Evolutionary conservation across 1,140 invertebrate genomes (phyloP), one percentile per base, ranked within the genome.

Genomic region (Drosophila fuyamai): DNA sequence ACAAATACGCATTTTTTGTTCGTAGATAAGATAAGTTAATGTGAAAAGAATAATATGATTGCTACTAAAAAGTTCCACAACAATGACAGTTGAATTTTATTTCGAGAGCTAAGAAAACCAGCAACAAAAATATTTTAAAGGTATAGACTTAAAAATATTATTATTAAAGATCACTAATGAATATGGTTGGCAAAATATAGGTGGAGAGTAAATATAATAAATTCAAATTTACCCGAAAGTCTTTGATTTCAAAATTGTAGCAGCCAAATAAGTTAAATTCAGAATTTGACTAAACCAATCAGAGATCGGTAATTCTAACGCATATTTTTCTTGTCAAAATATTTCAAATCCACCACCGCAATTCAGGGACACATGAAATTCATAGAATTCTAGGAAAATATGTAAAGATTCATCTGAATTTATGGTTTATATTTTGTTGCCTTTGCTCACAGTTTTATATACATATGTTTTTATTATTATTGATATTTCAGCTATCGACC

Each of bases 1-100:
- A 79, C 77, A 86, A 88, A 79, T 79, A 72, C 75, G 83, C 82
- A 88, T 81, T 88, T 88, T 82, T 78, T 81, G 63, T 79, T 85
- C 76, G 77, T 66, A 56, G 67, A 62, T 59, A 68, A 58, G 40
- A 50, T 51, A 53, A 32, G 46, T 59, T 60, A 68, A 18, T 76
- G 62, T 62, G 35, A 63, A 74, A 78, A 63, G 41, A 38, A 36
- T 12, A 51, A 36, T 35, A 51, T 35, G 27, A 53, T 61, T 63
- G 58, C 67, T 41, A 18, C 63, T 63, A 71, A 35, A 76, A 76
- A 54, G 50, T 57, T 58, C 51, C 61, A 36, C 40, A 56, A 54
- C n/a, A 77, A 60, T 59, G 58, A 55, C 27, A 32, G 78, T 79
- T 79, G 55, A 54, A 46, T 51, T 51, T 51, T 51, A 51, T 51